These are phyloP conservation scores for Drosophila tropicalis DNA, from an alignment of 1,140 invertebrate species.

Conservation along the genomic window DNA sequence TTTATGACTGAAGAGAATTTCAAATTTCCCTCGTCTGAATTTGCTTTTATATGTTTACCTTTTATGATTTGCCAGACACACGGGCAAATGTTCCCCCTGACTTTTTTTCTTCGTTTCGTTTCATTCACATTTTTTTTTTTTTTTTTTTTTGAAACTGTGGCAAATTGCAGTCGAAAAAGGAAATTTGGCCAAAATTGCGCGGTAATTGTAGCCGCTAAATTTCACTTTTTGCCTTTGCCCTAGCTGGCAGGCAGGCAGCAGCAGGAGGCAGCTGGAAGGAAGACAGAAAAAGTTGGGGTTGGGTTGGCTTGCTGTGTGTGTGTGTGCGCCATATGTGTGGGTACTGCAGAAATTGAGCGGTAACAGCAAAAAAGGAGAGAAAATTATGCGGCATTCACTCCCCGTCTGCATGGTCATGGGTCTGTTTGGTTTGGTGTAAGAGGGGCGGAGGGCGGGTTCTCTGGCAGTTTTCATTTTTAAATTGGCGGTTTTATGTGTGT, in stretches of 20 bases:
- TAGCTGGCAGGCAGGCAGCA: not conserved
- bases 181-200: slow-evolving; percentile 78
- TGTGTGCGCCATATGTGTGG: slow-evolving; percentile 50
- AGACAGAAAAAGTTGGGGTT: not conserved
- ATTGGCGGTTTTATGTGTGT: slow-evolving; percentile 80
- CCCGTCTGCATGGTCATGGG: slow-evolving; percentile 1
- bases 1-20: slow-evolving; percentile 62
- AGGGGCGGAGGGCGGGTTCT: slow-evolving; percentile 24
- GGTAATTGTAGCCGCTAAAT: slow-evolving; percentile 81
- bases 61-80: slow-evolving; percentile 55
- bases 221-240: slow-evolving; percentile 67
- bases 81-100: not conserved
- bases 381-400: slow-evolving; percentile 70
- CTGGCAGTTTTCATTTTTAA: slow-evolving; percentile 80
- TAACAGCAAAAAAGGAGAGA: slow-evolving; percentile 47
- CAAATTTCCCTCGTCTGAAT: slow-evolving; percentile 59
- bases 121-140: not conserved
- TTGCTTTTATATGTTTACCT: slow-evolving; percentile 56
- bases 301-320: not conserved
- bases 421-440: not conserved
- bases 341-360: slow-evolving; percentile 68
- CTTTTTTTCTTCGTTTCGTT: not conserved
- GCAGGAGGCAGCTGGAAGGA: not conserved
- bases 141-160: slow-evolving; percentile 69
- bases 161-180: slow-evolving; percentile 67